These are phyloP conservation scores for Paradoxurus hermaphroditus DNA, from an alignment of 2,113 vertebrate genomes.

Conservation along the genomic window DNA sequence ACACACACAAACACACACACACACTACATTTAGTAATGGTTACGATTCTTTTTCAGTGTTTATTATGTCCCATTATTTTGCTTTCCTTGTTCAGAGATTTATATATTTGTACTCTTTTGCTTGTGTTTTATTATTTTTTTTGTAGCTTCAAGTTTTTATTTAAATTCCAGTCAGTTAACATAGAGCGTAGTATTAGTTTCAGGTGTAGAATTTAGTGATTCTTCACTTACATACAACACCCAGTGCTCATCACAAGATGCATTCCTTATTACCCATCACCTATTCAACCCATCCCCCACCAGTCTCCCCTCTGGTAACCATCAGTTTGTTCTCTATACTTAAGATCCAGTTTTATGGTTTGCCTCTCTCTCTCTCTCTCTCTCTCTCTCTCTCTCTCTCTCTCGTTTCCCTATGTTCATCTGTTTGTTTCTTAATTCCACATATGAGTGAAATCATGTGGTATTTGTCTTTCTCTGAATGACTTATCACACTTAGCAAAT, in stretches of 20 bases:
- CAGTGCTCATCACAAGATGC: background rate
- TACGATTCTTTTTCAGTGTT: background rate
- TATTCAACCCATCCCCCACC: background rate
- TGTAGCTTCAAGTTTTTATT: background rate
- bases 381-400: too few relatives aligned
- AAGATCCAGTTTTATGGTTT: too few relatives aligned
- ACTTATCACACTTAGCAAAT: too few relatives aligned
- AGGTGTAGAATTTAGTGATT: background rate
- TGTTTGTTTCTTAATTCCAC: too few relatives aligned
- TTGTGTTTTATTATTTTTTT: background rate
- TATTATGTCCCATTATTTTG: background rate
- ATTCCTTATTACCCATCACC: background rate
- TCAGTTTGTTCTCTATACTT: background rate
- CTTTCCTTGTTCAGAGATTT: background rate
- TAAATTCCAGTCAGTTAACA: background rate
- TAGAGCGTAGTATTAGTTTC: background rate
- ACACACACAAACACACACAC: background rate
- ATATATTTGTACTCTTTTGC: background rate
- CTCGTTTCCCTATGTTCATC: too few relatives aligned
- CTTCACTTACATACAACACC: background rate
- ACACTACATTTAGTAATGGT: background rate
- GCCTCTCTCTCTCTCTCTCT: too few relatives aligned
- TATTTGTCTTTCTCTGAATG: too few relatives aligned
- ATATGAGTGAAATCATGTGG: too few relatives aligned
- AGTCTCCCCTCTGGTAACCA: background rate